Percentiles rank a stretch among this genome's conserved stretches.
phyloP scores from a whole-genome alignment of 2,888 invertebrate species.

The Apoda limacodes region DNA sequence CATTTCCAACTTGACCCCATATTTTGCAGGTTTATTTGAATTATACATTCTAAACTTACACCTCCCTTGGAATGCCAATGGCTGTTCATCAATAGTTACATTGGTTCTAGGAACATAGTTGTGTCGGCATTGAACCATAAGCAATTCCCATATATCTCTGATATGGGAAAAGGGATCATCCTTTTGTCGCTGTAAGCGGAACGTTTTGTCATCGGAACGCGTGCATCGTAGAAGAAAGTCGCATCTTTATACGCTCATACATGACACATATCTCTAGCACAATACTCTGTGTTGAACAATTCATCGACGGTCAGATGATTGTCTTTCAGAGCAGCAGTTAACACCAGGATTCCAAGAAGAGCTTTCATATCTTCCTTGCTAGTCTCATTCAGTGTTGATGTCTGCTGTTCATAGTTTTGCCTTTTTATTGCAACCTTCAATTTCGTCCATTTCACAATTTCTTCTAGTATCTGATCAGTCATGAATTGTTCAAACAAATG shows the following conservation, averaged over 20 bases:
- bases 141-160: conserved; percentile 17
- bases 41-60: conserved; percentile 14
- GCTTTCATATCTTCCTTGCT: conserved; percentile 5
- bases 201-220: conserved; percentile 6
- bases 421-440: conserved; percentile 8
- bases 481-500: too few species aligned
- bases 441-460: conserved; percentile 12
- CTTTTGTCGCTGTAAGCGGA: too few species aligned
- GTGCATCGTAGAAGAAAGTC: conserved; percentile 6
- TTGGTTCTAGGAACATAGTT: conserved; percentile 20
- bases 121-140: conserved; percentile 15
- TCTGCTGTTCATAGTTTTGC: conserved; percentile 7
- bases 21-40: conserved; percentile 20
- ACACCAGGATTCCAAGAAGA: conserved; percentile 3
- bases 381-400: conserved; percentile 3
- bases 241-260: too few species aligned
- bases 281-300: conserved; percentile 7
- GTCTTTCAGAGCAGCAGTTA: conserved; percentile 3
- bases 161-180: conserved; percentile 18
- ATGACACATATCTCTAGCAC: conserved; percentile 10
- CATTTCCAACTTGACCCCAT: conserved; percentile 27
- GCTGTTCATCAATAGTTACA: conserved; percentile 22
- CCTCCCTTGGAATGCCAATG: conserved; percentile 19
- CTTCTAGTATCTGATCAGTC: conserved; percentile 5
- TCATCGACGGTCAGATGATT: conserved; percentile 7